A percentile compares a stretch with the other conserved stretches of the same genome.
Evolutionary conservation across 2,113 vertebrate genomes (phyloP).

Genomic region (Gopherus evgoodei): DNA sequence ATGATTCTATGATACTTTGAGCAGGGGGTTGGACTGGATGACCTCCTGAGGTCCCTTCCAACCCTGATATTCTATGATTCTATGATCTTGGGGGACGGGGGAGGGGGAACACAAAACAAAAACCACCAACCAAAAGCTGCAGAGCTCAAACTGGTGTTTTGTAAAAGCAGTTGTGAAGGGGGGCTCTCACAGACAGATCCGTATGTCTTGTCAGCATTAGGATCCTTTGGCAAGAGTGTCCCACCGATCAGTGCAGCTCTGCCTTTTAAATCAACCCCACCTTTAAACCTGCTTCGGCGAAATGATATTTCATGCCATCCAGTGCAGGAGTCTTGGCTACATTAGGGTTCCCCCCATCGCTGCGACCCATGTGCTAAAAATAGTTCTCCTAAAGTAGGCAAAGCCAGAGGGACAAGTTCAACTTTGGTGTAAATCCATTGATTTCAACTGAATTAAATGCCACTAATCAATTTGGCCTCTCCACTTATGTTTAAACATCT

Average conservation of each 20-base stretch:
- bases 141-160: not conserved
- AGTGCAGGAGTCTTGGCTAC: not conserved
- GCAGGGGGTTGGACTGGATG: no score
- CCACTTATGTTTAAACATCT: no score
- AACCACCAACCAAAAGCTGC: not conserved
- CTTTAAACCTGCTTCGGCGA: not conserved
- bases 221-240: not conserved
- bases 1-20: no score
- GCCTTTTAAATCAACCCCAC: not conserved
- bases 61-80: no score
- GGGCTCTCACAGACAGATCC: not conserved
- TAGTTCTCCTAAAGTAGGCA: not conserved
- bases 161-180: not conserved
- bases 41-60: no score
- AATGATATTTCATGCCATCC: not conserved
- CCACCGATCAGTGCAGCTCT: not conserved
- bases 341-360: not conserved
- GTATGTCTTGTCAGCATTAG: accelerated
- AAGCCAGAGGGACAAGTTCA: not conserved
- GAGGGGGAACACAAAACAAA: not conserved
- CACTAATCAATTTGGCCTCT: not conserved
- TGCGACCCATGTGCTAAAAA: not conserved
- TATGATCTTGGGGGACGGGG: no score
- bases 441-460: not conserved
- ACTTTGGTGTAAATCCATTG: not conserved